These are phyloP conservation scores for Brachylomia viminalis DNA, from an alignment of 2,888 invertebrate species.

Conservation along the genomic window DNA sequence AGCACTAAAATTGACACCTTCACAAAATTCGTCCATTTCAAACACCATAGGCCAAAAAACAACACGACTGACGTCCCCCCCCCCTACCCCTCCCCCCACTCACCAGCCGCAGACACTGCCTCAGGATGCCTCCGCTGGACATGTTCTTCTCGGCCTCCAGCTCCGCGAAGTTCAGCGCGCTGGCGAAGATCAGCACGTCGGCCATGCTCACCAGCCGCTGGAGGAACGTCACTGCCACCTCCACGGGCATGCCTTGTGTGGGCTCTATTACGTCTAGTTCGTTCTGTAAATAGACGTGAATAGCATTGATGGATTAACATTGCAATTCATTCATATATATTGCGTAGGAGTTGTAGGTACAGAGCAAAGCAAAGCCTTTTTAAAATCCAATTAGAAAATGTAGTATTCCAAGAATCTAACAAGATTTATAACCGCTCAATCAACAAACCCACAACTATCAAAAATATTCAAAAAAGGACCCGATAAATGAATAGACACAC, in stretches of 20 bases:
- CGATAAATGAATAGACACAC: neutral
- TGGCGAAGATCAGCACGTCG: conserved; percentile 99
- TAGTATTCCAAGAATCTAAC: neutral
- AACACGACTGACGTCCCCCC: conserved; percentile 50
- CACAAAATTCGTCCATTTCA: neutral
- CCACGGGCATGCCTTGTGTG: conserved; percentile 99
- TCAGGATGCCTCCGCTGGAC: conserved; percentile 99
- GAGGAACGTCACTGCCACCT: conserved; percentile 99
- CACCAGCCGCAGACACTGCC: conserved; percentile 98
- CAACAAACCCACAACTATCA: too few relatives aligned
- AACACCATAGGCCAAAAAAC: conserved; percentile 37
- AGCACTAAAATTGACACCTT: neutral
- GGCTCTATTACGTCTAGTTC: conserved; percentile 99
- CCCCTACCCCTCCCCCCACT: conserved; percentile 72
- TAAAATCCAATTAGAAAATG: neutral
- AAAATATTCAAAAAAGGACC: neutral
- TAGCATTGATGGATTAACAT: neutral
- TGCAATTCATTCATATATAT: neutral
- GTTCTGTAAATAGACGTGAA: conserved; percentile 91
- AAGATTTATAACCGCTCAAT: neutral
- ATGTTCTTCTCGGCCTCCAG: conserved; percentile 99
- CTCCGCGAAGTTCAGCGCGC: conserved; percentile 99
- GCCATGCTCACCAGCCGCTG: conserved; percentile 99
- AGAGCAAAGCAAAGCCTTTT: neutral
- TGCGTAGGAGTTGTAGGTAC: neutral